Evolutionary conservation across 2,888 invertebrate genomes (phyloP).

Genomic region (Sphecodes monilicornis): DNA sequence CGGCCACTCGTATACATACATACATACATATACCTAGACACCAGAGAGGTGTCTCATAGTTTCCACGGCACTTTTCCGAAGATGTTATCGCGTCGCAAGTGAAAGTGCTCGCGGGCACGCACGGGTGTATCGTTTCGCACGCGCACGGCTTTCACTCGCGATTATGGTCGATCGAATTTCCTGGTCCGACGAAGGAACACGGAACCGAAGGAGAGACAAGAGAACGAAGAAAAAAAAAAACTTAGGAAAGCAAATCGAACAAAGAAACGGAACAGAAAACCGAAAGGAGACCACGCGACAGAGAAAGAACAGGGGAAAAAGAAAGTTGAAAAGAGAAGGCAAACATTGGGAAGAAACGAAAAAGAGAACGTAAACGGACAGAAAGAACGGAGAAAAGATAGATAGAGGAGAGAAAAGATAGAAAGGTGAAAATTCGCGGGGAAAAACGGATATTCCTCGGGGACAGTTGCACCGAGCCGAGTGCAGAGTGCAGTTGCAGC

Average conservation of each 20-base stretch:
- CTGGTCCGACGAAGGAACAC: background rate
- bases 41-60: background rate
- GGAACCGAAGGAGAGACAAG: background rate
- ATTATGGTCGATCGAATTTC: background rate
- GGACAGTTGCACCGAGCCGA: background rate
- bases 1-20: too few relatives aligned
- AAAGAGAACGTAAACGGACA: background rate
- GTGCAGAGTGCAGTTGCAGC: background rate
- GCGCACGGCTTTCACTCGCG: constrained; percentile 33
- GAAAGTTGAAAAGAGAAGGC: too few relatives aligned
- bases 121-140: constrained; percentile 1
- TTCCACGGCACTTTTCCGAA: constrained; percentile 21
- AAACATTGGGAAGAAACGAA: background rate
- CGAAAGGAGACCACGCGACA: too few relatives aligned
- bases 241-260: rapidly evolving
- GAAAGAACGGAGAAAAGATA: background rate
- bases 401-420: background rate
- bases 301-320: too few relatives aligned
- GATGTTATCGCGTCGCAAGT: constrained; percentile 7
- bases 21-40: background rate
- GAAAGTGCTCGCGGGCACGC: constrained; percentile 23
- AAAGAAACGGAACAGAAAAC: background rate
- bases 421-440: background rate
- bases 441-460: background rate
- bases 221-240: background rate